phyloP scores from a whole-genome alignment of 2,113 vertebrate species.

The Pteronura brasiliensis region DNA sequence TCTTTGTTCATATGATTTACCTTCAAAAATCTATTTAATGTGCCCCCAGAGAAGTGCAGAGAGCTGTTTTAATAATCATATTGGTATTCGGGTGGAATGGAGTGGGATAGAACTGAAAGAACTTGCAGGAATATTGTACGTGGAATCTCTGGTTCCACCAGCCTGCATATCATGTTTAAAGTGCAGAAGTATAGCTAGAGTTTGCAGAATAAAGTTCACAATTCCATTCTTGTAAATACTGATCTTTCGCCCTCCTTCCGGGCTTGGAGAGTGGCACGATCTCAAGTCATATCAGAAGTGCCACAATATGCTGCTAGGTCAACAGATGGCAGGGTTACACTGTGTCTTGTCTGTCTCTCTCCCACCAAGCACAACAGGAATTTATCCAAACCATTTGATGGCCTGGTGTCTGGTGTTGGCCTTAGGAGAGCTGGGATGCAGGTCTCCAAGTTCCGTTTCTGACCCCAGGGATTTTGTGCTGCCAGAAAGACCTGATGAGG shows the following conservation, averaged over 20 bases:
- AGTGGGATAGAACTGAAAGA: slow-evolving; percentile 51
- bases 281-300: neutral
- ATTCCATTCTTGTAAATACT: neutral
- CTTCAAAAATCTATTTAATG: slow-evolving; percentile 67
- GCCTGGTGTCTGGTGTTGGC: neutral
- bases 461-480: neutral
- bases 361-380: neutral
- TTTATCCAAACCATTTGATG: neutral
- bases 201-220: neutral
- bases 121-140: slow-evolving; percentile 43
- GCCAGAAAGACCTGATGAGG: neutral
- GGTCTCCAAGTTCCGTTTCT: neutral
- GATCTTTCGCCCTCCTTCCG: neutral
- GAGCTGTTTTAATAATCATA: slow-evolving; percentile 52
- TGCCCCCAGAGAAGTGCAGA: slow-evolving; percentile 49
- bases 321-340: slow-evolving; percentile 26
- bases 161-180: slow-evolving; percentile 40
- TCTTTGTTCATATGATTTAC: slow-evolving; percentile 72
- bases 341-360: neutral
- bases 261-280: neutral
- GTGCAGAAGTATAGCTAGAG: neutral
- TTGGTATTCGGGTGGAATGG: slow-evolving; percentile 59
- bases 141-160: slow-evolving; percentile 24
- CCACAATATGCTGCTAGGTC: neutral
- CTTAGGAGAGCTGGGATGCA: neutral